A percentile compares a stretch with the other conserved stretches of the same genome.
phyloP scores from a whole-genome alignment of 2,797 vertebrate species.

The Myotis pilosus region DNA sequence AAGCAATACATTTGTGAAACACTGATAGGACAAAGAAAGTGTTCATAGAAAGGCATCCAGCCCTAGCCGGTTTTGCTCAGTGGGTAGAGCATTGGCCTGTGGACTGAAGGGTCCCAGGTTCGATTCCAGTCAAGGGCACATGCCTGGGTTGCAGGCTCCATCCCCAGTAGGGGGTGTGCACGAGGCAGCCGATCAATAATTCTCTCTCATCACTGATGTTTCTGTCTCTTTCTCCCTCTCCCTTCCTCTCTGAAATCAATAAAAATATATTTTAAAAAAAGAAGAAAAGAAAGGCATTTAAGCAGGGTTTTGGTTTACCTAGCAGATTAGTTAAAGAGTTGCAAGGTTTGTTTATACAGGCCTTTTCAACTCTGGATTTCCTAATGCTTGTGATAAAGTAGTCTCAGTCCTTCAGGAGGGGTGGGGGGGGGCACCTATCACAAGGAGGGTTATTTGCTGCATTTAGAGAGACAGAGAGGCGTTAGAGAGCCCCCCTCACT shows the following conservation, averaged over 20 bases:
- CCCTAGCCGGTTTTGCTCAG: too few relatives aligned
- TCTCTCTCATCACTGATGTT: too few relatives aligned
- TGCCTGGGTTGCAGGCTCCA: too few relatives aligned
- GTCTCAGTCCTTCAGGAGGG: not conserved
- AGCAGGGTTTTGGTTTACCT: not conserved
- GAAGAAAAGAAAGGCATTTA: not conserved
- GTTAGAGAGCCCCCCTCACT: not conserved
- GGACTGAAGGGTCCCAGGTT: too few relatives aligned
- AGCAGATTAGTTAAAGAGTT: not conserved
- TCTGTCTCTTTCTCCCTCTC: too few relatives aligned
- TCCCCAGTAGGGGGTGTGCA: too few relatives aligned
- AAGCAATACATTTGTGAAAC: not conserved
- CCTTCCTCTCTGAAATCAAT: too few relatives aligned
- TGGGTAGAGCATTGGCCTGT: too few relatives aligned
- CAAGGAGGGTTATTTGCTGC: not conserved
- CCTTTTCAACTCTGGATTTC: not conserved
- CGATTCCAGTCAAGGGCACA: too few relatives aligned
- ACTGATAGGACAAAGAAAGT: not conserved
- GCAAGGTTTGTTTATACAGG: not conserved
- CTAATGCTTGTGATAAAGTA: not conserved
- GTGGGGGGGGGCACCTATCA: too few relatives aligned
- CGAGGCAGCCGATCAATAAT: too few relatives aligned
- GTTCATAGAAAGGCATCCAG: not conserved
- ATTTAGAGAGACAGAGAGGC: not conserved
- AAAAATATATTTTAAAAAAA: too few relatives aligned